Evolutionary conservation across 2,888 invertebrate species (phyloP), one percentile per base, ranked within the genome.

Genomic region (Nematopogon swammerdamellus): DNA sequence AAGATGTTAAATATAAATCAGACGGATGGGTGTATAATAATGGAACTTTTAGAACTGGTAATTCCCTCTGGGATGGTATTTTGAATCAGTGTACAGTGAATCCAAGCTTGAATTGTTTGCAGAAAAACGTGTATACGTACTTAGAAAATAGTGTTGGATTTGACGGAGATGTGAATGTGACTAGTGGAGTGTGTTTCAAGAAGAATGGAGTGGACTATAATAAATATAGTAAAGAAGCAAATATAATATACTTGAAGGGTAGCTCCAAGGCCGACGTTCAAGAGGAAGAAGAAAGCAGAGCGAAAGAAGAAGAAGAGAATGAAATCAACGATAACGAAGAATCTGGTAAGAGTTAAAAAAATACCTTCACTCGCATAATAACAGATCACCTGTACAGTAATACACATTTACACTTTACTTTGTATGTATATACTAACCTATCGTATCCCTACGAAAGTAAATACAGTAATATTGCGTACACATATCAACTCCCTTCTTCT

Each of bases 81-180:
- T 76, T 91, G 49, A 84, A 82, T 54, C 86, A 91, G 61, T 92
- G 92, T 63, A 82, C 82, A 45, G 74, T 72, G 11, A 76, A 81
- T 48, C 85, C 89, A 17, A 81, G 88, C 52, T 80, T 88, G 60
- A 83, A 85, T 55, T 92, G 92, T 64, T 85, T 92, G 50, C 89
- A 90, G 60, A 88, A 86, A 59, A 90, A 88, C 60, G 85, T 91
- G 29, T 88, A 87, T 60, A 73, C 81, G n/a, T 92, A 88, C 60
- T 68, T 92, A 53, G 85, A 88, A 56, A 80, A 83, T 25, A 85
- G 85, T 19, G 72, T 92, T 48, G 82, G 84, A 44, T 79, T 82
- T 44, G 73, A 75, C 19, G 84, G 83, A 60, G 88, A 90, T 63
- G 76, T 89, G 17, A 84, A 85, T 56, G 75, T 89, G 17, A 83